Conservation (phyloP, 2,113 vertebrate genomes). For the Tangachromis dhanisi region DNA sequence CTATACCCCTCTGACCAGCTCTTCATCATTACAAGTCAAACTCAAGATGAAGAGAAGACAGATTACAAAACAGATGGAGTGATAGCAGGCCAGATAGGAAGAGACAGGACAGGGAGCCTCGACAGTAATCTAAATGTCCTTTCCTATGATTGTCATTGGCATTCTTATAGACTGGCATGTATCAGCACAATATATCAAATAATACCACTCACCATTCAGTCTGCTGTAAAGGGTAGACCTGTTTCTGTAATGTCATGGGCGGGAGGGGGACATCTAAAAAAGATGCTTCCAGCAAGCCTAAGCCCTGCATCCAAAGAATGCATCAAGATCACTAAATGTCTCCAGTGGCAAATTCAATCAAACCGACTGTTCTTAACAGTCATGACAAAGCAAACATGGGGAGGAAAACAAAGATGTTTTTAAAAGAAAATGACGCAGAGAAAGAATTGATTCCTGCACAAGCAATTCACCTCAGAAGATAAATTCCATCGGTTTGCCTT, state of each 20-base stretch:
- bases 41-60: constrained; percentile 63
- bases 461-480: constrained; percentile 49
- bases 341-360: constrained; percentile 64
- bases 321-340: constrained; percentile 66
- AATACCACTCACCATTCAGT: constrained; percentile 43
- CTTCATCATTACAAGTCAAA: constrained; percentile 55
- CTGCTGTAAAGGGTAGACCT: constrained; percentile 54
- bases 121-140: constrained; percentile 66
- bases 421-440: constrained; percentile 11
- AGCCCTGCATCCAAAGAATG: constrained; percentile 52
- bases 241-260: constrained; percentile 55
- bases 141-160: constrained; percentile 67
- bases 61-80: constrained; percentile 60
- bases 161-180: constrained; percentile 64
- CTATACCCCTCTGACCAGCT: constrained; percentile 42
- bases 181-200: constrained; percentile 52
- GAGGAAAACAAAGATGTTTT: constrained; percentile 48
- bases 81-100: constrained; percentile 52
- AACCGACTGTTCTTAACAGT: constrained; percentile 48
- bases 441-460: constrained; percentile 57
- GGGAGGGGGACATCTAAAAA: constrained; percentile 15
- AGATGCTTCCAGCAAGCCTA: constrained; percentile 40
- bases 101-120: constrained; percentile 58
- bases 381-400: constrained; percentile 53
- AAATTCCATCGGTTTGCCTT: constrained; percentile 48